Conservation (phyloP, 2,797 vertebrate genomes). For the Petrocephalus schoutedeni region DNA sequence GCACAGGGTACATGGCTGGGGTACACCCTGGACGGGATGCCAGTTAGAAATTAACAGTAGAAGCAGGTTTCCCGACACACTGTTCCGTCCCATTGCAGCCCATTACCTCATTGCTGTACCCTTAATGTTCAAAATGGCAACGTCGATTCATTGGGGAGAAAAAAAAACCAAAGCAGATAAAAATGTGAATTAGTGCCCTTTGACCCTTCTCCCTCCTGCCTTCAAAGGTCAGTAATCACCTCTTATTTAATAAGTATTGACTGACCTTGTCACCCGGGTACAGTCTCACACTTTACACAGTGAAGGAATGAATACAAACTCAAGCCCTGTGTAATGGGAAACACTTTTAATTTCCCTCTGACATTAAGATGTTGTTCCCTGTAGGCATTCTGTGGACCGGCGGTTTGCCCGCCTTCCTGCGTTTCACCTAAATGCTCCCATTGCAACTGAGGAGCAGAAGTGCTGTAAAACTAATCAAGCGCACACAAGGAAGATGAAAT, state of each 20-base stretch:
- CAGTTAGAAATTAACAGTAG: not conserved
- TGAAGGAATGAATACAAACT: slow-evolving; percentile 71
- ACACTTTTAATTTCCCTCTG: slow-evolving; percentile 80
- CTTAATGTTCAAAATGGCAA: slow-evolving; percentile 16
- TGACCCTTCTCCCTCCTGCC: slow-evolving; percentile 14
- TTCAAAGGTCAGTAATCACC: slow-evolving; percentile 35
- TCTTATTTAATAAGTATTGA: slow-evolving; percentile 46
- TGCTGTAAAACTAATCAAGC: slow-evolving; percentile 74
- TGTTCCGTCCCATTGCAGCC: not conserved
- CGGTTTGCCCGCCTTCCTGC: slow-evolving; percentile 66
- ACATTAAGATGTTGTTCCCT: slow-evolving; percentile 76
- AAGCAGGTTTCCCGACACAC: not conserved
- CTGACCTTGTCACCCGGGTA: slow-evolving; percentile 45
- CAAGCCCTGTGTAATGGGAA: slow-evolving; percentile 67
- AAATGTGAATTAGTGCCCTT: slow-evolving; percentile 21
- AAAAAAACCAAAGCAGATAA: slow-evolving; percentile 13
- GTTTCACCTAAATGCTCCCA: slow-evolving; percentile 75
- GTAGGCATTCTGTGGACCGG: slow-evolving; percentile 67
- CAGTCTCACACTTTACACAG: slow-evolving; percentile 54
- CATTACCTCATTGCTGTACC: not conserved
- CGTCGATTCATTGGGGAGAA: not conserved
- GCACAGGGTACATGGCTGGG: not conserved
- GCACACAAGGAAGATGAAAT: slow-evolving; percentile 51
- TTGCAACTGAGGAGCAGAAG: slow-evolving; percentile 75
- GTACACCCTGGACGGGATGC: not conserved